A percentile compares a stretch with the other conserved stretches of the same genome.
phyloP scores from a whole-genome alignment of 2,797 vertebrate genomes.

The Heliangelus exortis region DNA sequence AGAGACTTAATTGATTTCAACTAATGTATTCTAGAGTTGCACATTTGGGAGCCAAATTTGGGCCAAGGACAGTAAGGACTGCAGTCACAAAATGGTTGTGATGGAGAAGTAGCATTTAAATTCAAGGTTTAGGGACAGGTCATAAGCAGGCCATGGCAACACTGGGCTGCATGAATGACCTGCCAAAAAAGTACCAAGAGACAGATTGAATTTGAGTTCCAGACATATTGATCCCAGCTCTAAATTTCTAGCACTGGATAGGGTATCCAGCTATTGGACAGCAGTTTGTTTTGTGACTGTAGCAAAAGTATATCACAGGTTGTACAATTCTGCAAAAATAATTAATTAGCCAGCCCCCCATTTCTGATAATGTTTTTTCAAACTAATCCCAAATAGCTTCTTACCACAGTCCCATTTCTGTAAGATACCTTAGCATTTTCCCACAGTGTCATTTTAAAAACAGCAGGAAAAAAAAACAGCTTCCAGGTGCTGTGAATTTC shows the following conservation, averaged over 20 bases:
- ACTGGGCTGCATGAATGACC: background rate
- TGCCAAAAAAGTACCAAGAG: background rate
- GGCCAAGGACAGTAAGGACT: conserved; percentile 36
- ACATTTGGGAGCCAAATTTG: conserved; percentile 1
- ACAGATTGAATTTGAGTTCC: background rate
- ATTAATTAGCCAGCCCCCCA: background rate
- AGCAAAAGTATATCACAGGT: background rate
- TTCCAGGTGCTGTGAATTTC: conserved; percentile 41
- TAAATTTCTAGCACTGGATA: background rate
- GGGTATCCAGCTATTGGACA: background rate
- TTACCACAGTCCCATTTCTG: background rate
- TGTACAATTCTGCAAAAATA: background rate
- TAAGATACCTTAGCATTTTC: conserved; percentile 16
- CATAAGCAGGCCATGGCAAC: background rate
- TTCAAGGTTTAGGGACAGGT: background rate
- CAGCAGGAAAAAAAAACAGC: conserved; percentile 40
- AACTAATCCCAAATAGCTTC: background rate
- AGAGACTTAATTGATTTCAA: conserved; percentile 51
- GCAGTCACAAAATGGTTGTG: background rate
- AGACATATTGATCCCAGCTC: background rate
- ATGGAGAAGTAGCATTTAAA: background rate
- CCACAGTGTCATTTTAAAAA: conserved; percentile 31
- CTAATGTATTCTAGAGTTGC: conserved; percentile 20
- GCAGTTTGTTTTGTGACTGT: background rate
- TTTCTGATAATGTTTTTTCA: background rate